A percentile compares a stretch with the other conserved stretches of the same genome.
Evolutionary conservation across 2,888 invertebrate species (phyloP).

Genomic region (Xanthia icteritia): DNA sequence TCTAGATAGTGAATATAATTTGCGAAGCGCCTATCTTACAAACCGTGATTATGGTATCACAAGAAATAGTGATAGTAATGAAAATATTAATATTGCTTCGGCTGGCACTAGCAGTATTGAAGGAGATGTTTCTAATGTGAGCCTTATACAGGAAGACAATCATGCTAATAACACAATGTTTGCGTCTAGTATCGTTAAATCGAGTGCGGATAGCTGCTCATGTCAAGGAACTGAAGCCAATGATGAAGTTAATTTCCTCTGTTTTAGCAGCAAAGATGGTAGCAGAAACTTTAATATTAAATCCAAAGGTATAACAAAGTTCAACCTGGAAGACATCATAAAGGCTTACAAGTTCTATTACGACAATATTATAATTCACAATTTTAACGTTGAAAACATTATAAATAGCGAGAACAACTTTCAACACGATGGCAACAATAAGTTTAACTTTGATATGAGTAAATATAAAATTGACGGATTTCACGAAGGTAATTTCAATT

Average conservation of each 20-base stretch:
- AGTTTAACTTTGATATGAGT: conserved; percentile 8
- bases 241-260: conserved; percentile 30
- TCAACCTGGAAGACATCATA: conserved; percentile 29
- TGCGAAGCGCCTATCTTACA: not conserved
- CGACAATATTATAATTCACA: not conserved
- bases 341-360: conserved; percentile 31
- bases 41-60: not conserved
- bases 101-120: not conserved
- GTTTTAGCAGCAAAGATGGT: conserved; percentile 37
- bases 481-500: conserved; percentile 1
- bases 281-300: conserved; percentile 25
- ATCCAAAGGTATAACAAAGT: conserved; percentile 25
- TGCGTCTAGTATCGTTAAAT: not conserved
- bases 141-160: not conserved
- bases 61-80: not conserved
- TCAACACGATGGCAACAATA: not conserved
- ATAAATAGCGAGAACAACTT: not conserved
- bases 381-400: conserved; percentile 14
- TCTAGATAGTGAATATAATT: not conserved
- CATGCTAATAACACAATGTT: not conserved
- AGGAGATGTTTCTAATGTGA: not conserved
- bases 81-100: not conserved
- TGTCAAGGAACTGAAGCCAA: conserved; percentile 5
- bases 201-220: not conserved
- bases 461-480: conserved; percentile 15